Conservation (phyloP, 2,888 invertebrate species). For the Melanargia galathea region DNA sequence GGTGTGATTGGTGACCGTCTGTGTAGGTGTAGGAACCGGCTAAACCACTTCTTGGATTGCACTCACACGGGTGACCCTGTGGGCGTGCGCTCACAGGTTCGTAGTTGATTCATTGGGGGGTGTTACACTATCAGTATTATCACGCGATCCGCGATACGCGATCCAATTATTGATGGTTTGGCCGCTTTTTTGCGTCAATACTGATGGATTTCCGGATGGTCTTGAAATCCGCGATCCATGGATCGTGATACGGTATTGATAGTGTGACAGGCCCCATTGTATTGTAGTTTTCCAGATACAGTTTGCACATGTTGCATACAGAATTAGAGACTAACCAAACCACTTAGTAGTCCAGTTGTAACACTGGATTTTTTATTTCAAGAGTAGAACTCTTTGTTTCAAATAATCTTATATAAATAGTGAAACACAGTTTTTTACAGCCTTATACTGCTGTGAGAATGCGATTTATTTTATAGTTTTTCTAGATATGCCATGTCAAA, state of each 20-base stretch:
- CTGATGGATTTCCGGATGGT: too few relatives aligned
- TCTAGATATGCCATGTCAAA: too few relatives aligned
- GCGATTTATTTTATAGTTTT: too few relatives aligned
- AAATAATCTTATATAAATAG: background rate
- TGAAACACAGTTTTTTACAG: background rate
- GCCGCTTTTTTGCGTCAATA: too few relatives aligned
- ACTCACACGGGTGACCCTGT: constrained; percentile 44
- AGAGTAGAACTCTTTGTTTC: background rate
- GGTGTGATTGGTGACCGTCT: constrained; percentile 46
- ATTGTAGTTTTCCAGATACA: constrained; percentile 26
- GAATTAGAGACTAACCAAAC: background rate
- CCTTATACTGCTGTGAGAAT: background rate
- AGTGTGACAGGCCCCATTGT: too few relatives aligned
- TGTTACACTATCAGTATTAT: too few relatives aligned
- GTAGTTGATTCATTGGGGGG: constrained; percentile 43
- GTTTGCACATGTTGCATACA: constrained; percentile 20
- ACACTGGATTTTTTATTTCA: background rate
- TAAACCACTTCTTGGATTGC: constrained; percentile 48
- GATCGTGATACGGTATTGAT: too few relatives aligned
- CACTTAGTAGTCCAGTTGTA: constrained; percentile 2
- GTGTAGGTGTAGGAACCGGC: constrained; percentile 73
- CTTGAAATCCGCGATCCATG: too few relatives aligned
- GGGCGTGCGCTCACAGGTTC: constrained; percentile 44
- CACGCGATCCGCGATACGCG: too few relatives aligned
- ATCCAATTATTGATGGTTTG: too few relatives aligned